phyloP scores from a whole-genome alignment of 2,113 vertebrate genomes.

The Noturus placidus region DNA sequence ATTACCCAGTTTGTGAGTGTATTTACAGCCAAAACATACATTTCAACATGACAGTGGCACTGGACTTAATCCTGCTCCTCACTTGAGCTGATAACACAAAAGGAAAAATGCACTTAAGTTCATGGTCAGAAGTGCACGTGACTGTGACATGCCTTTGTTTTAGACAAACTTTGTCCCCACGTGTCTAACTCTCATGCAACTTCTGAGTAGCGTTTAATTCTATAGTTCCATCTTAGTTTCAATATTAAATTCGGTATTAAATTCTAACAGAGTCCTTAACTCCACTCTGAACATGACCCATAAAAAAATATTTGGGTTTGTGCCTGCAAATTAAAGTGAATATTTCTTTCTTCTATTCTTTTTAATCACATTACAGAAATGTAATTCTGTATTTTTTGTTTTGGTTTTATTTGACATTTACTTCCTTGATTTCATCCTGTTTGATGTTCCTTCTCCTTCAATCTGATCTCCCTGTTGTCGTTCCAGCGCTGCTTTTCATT shows the following conservation, averaged over 20 bases:
- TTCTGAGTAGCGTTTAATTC: not conserved
- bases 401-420: not conserved
- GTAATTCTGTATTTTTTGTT: not conserved
- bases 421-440: not conserved
- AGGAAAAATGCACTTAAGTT: not conserved
- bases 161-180: not conserved
- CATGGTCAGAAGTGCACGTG: not conserved
- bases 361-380: not conserved
- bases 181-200: not conserved
- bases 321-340: not conserved
- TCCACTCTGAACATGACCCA: not conserved
- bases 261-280: not conserved
- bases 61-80: too few species aligned
- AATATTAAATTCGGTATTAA: not conserved
- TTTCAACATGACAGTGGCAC: not conserved
- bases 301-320: not conserved
- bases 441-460: not conserved
- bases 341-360: not conserved
- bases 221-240: not conserved
- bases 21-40: not conserved
- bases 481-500: constrained; percentile 4
- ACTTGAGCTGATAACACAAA: not conserved
- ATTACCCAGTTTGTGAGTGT: not conserved
- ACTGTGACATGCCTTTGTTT: not conserved
- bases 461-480: not conserved